Evolutionary conservation across 1,140 invertebrate species (phyloP).

Genomic region (Rhyzopertha dominica): DNA sequence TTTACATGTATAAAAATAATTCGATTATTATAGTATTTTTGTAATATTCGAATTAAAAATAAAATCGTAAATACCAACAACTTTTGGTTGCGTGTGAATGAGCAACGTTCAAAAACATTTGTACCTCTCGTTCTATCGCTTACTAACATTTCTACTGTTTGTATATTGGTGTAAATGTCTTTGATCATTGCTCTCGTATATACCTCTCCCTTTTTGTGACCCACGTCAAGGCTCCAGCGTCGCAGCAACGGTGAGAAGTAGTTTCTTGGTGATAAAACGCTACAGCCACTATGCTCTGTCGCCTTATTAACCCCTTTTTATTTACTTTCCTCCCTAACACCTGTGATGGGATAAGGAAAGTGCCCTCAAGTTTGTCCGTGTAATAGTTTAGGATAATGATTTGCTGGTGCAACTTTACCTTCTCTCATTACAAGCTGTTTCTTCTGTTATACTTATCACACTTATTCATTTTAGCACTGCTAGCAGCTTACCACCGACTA

Average conservation of each 20-base stretch:
- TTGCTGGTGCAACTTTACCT: conserved; percentile 51
- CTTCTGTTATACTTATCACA: conserved; percentile 15
- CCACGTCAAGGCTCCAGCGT: conserved; percentile 3
- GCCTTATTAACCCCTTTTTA: conserved; percentile 28
- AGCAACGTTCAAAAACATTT: conserved; percentile 26
- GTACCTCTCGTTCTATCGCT: no score
- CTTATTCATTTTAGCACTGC: conserved; percentile 26
- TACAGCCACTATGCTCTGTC: conserved; percentile 13
- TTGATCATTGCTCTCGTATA: no score
- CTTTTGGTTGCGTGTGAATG: conserved; percentile 14
- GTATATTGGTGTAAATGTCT: background rate
- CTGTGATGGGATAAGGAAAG: conserved; percentile 63
- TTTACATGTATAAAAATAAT: conserved; percentile 33
- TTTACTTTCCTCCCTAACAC: conserved; percentile 36
- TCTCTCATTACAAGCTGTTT: conserved; percentile 52
- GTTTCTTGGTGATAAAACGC: conserved; percentile 19
- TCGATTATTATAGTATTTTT: conserved; percentile 36
- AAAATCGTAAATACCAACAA: no score
- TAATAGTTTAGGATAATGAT: conserved; percentile 13
- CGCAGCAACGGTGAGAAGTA: conserved; percentile 30
- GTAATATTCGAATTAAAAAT: conserved; percentile 43
- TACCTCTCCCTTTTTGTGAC: no score
- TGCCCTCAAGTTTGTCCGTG: conserved; percentile 41
- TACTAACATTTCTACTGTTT: conserved; percentile 7
- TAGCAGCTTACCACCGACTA: no score